phyloP scores from a whole-genome alignment of 2,888 invertebrate species.

The Sipha maydis region DNA sequence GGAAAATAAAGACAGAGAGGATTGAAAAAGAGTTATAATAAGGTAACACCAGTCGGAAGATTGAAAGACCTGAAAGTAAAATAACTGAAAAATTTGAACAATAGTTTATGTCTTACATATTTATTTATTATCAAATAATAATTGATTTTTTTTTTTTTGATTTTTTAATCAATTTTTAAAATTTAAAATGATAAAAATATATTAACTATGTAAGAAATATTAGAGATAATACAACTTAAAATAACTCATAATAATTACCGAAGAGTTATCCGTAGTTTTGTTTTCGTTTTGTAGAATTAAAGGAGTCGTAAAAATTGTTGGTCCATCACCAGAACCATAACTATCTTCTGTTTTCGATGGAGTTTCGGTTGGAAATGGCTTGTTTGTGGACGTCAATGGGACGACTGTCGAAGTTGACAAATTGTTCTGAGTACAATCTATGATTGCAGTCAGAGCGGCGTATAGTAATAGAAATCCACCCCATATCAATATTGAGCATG shows the following conservation, averaged over 20 bases:
- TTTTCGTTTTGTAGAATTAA: background rate
- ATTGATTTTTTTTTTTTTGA: too few species aligned
- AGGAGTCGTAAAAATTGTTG: background rate
- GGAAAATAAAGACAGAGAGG: too few species aligned
- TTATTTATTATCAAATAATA: too few species aligned
- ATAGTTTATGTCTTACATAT: too few species aligned
- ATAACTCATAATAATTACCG: background rate
- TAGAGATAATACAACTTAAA: too few species aligned
- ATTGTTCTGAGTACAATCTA: constrained; percentile 41
- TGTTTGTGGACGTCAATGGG: constrained; percentile 17
- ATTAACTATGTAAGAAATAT: too few species aligned
- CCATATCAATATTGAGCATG: constrained; percentile 55
- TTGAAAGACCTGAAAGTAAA: too few species aligned
- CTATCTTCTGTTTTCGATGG: background rate
- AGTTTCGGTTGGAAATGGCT: background rate
- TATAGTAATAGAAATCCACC: constrained; percentile 52
- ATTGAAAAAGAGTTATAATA: too few species aligned
- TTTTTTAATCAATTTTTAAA: background rate
- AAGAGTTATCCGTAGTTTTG: background rate
- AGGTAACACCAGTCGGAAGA: too few species aligned
- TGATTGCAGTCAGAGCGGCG: constrained; percentile 48
- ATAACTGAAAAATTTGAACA: too few species aligned
- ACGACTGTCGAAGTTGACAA: background rate
- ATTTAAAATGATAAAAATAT: background rate
- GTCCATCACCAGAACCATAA: background rate